phyloP scores from a whole-genome alignment of 30 jellyfish, hydroid and myxozoan genomes.

The Morbakka virulenta region DNA sequence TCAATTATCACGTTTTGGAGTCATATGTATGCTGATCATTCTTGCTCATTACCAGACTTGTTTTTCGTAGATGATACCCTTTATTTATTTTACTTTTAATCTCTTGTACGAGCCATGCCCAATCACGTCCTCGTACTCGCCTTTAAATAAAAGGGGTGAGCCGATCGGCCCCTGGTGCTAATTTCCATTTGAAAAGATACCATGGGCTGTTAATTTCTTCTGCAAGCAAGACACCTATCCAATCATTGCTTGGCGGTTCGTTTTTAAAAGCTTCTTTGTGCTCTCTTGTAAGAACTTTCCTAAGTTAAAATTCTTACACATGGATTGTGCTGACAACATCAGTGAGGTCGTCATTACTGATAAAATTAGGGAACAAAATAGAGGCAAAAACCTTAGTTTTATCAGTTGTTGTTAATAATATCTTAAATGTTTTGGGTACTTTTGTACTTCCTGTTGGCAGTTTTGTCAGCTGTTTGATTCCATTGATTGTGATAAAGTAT shows the following conservation, averaged over 20 bases:
- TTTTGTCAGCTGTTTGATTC: not conserved
- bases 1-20: too few relatives aligned
- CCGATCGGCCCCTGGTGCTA: not conserved
- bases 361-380: not conserved
- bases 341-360: not conserved
- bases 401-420: not conserved
- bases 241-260: conserved; percentile 1
- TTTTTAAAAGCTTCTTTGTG: conserved; percentile 2
- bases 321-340: not conserved
- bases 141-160: conserved; percentile 3
- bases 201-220: conserved; percentile 15
- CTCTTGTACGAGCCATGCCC: conserved; percentile 10
- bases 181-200: not conserved
- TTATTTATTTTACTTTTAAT: too few relatives aligned
- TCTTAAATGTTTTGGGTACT: not conserved
- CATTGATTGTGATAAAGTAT: not conserved
- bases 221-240: not conserved
- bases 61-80: too few relatives aligned
- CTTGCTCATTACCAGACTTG: too few relatives aligned
- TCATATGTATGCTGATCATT: too few relatives aligned
- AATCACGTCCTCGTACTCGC: not conserved
- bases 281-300: not conserved
- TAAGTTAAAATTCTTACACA: not conserved
- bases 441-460: not conserved
- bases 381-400: not conserved